These are phyloP conservation scores for Cotesia glomerata DNA, from an alignment of 1,140 invertebrate species.

Conservation along the genomic window DNA sequence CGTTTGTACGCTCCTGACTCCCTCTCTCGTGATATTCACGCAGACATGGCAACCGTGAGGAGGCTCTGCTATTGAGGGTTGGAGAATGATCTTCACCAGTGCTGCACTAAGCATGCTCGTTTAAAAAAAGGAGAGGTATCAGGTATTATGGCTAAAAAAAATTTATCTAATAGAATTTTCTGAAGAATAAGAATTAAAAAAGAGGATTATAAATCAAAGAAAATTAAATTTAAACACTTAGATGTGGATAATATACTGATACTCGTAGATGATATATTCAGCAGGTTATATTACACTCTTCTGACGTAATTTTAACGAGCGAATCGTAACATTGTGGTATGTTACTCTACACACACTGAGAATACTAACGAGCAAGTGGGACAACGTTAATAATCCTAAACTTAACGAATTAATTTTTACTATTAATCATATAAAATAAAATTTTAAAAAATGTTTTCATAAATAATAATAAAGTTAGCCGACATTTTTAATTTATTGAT, in stretches of 20 bases:
- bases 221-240: no score
- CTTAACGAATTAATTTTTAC: neutral
- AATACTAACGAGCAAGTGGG: neutral
- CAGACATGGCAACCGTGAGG: slow-evolving; percentile 5
- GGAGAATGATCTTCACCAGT: no score
- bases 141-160: neutral
- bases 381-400: neutral
- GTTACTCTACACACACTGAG: neutral
- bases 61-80: neutral
- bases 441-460: no score
- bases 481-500: no score
- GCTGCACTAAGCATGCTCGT: neutral
- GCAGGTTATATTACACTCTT: neutral
- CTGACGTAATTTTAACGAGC: slow-evolving; percentile 9
- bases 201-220: no score
- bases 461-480: no score
- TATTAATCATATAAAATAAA: no score
- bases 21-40: neutral
- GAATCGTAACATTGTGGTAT: neutral
- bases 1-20: neutral
- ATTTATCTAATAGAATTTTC: no score
- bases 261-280: no score
- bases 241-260: no score
- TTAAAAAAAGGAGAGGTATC: neutral
- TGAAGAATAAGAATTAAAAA: no score